These are phyloP conservation scores for Aphaenogaster floridana DNA, from an alignment of 1,140 invertebrate species.

Conservation along the genomic window DNA sequence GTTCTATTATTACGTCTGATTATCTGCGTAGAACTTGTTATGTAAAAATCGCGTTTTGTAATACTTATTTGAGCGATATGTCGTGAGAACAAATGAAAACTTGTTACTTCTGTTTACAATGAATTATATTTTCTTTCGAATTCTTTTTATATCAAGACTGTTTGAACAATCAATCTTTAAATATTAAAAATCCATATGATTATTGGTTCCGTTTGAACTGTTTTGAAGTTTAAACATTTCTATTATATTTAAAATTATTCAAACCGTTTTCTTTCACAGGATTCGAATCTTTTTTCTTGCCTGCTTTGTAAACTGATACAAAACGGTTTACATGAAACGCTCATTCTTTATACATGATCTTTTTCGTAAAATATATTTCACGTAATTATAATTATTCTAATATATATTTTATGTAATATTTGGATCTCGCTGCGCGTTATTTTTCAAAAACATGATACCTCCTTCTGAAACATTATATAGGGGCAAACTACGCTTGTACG, in stretches of 20 bases:
- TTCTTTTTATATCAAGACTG: not conserved
- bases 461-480: not conserved
- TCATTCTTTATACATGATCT: not conserved
- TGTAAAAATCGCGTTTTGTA: no score
- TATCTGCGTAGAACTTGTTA: no score
- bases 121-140: not conserved
- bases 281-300: not conserved
- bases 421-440: not conserved
- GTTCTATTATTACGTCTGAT: no score
- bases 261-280: not conserved
- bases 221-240: not conserved
- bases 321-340: not conserved
- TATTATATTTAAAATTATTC: not conserved
- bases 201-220: not conserved
- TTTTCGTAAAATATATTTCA: conserved; percentile 6
- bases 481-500: conserved; percentile 1
- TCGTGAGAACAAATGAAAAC: not conserved
- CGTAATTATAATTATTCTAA: not conserved
- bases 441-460: not conserved
- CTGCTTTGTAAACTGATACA: not conserved
- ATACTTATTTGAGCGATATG: not conserved
- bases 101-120: not conserved
- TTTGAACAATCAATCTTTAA: not conserved
- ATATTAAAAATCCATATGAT: not conserved
- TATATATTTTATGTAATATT: not conserved